phyloP scores from a whole-genome alignment of 2,797 vertebrate species.

The Intellagama lesueurii region DNA sequence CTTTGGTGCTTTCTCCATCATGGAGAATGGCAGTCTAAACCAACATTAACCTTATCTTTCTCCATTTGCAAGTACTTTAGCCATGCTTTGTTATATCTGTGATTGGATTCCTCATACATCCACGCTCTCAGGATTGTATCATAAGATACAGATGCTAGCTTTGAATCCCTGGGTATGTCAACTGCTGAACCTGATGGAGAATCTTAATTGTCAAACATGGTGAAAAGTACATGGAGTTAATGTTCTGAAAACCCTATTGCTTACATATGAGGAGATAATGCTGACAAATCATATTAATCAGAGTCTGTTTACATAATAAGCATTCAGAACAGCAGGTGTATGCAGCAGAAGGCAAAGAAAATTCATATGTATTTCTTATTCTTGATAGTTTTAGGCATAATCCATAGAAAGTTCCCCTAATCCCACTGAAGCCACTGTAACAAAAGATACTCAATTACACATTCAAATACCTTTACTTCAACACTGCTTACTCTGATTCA shows the following conservation, averaged over 20 bases:
- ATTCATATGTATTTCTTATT: not conserved
- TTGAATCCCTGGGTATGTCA: not conserved
- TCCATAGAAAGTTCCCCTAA: not conserved
- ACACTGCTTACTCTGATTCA: not conserved
- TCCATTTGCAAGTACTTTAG: not conserved
- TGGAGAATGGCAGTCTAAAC: not conserved
- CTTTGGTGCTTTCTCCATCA: not conserved
- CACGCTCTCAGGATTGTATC: not conserved
- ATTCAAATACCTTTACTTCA: not conserved
- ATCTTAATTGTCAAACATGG: not conserved
- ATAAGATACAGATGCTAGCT: not conserved
- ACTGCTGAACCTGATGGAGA: no score
- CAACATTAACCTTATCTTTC: not conserved
- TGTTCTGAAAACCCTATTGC: not conserved
- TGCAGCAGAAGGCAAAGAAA: not conserved
- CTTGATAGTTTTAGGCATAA: not conserved
- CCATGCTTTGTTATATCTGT: not conserved
- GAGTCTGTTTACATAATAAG: not conserved
- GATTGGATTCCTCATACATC: not conserved
- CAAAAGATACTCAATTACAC: not conserved
- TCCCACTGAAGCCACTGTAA: not conserved
- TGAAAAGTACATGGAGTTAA: not conserved
- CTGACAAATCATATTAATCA: not conserved
- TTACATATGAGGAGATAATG: not conserved
- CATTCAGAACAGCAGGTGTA: not conserved